These are phyloP conservation scores for Apoda limacodes DNA, from an alignment of 2,888 invertebrate genomes.

Conservation along the genomic window DNA sequence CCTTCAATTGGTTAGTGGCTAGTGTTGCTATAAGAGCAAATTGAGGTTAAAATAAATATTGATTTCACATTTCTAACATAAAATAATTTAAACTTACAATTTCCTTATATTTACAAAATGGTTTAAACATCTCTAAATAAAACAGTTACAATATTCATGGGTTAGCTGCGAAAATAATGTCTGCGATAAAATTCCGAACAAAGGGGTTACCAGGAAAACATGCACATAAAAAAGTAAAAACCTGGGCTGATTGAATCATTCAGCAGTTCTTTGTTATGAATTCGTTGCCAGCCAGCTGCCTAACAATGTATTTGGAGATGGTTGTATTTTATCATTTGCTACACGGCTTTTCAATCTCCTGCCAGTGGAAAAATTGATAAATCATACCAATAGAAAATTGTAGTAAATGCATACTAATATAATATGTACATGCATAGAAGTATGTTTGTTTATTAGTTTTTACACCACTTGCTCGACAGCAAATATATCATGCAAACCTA, in stretches of 20 bases:
- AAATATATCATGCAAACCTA: too few relatives aligned
- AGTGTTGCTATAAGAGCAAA: too few relatives aligned
- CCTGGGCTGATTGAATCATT: conserved; percentile 67
- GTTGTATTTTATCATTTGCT: conserved; percentile 70
- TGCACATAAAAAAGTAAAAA: conserved; percentile 67
- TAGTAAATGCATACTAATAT: conserved; percentile 58
- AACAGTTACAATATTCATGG: conserved; percentile 54
- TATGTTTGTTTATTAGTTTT: conserved; percentile 24
- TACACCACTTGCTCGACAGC: conserved; percentile 19
- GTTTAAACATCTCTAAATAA: too few relatives aligned
- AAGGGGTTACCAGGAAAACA: too few relatives aligned
- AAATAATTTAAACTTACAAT: too few relatives aligned
- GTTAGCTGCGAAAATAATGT: too few relatives aligned
- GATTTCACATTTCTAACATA: too few relatives aligned
- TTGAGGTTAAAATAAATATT: too few relatives aligned
- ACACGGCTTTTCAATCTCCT: conserved; percentile 68
- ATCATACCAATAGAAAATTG: conserved; percentile 63
- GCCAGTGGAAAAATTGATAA: conserved; percentile 67
- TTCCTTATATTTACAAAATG: too few relatives aligned
- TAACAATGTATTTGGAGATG: conserved; percentile 68
- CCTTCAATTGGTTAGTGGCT: too few relatives aligned
- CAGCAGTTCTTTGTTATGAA: conserved; percentile 68
- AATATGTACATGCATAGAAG: conserved; percentile 40
- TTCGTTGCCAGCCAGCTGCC: conserved; percentile 63
- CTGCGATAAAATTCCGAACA: too few relatives aligned